Conservation (phyloP, 2,113 vertebrate genomes). For the Butorides virescens region DNA sequence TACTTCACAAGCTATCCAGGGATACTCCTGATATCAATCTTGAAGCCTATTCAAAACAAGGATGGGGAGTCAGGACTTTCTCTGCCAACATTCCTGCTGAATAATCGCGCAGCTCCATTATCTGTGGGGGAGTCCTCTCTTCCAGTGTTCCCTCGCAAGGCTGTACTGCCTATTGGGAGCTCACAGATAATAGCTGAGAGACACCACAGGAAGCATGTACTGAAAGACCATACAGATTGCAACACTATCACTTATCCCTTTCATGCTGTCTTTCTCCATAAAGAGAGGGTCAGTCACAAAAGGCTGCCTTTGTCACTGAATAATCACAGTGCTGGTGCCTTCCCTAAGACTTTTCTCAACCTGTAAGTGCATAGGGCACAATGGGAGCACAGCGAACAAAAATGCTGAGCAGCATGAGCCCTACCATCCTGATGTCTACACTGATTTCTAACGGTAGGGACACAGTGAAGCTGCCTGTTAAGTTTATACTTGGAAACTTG, state of each 20-base stretch:
- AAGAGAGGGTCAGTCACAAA: conserved; percentile 23
- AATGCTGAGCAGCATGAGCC: conserved; percentile 10
- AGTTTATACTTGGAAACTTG: neutral
- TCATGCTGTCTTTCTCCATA: conserved; percentile 38
- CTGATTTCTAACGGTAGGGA: neutral
- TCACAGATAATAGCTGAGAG: conserved; percentile 8
- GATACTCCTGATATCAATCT: conserved; percentile 70
- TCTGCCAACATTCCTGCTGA: conserved; percentile 73
- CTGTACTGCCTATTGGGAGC: conserved; percentile 35
- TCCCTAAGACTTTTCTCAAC: neutral
- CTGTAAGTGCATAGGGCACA: neutral
- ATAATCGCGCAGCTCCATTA: conserved; percentile 66
- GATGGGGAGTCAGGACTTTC: conserved; percentile 58
- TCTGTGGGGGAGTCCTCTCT: conserved; percentile 61
- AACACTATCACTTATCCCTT: conserved; percentile 55
- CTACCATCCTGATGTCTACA: neutral
- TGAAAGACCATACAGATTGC: conserved; percentile 12
- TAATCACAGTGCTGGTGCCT: conserved; percentile 5
- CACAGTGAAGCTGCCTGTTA: neutral
- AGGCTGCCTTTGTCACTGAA: neutral
- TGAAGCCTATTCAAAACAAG: conserved; percentile 63
- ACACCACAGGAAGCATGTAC: conserved; percentile 24
- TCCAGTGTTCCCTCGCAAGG: neutral
- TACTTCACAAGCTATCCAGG: conserved; percentile 45
- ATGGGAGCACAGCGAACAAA: neutral